Conservation (phyloP, 2,797 vertebrate genomes). For the Oreortyx pictus region DNA sequence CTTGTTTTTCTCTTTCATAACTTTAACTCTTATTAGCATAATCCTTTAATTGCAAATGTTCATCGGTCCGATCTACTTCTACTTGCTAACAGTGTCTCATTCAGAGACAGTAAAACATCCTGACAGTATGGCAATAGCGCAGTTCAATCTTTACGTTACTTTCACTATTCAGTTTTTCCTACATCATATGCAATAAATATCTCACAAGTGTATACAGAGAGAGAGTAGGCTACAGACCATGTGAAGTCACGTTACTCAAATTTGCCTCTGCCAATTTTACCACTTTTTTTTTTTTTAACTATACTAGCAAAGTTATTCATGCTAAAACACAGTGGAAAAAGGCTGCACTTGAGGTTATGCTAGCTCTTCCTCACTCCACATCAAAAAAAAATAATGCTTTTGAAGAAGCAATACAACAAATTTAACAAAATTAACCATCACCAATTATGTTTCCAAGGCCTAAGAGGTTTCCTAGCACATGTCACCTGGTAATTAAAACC, state of each 20-base stretch:
- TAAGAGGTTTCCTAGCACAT: neutral
- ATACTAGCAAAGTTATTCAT: neutral
- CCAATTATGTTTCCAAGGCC: neutral
- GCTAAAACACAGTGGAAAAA: neutral
- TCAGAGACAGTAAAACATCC: neutral
- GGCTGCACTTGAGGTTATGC: neutral
- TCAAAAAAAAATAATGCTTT: too few relatives aligned
- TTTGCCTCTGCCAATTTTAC: neutral
- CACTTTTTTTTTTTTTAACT: neutral
- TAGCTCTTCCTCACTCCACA: neutral
- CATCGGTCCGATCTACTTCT: neutral
- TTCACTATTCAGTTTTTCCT: neutral
- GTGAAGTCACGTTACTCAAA: neutral
- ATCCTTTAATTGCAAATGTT: neutral
- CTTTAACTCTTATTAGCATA: neutral
- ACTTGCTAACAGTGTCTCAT: neutral
- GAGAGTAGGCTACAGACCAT: neutral
- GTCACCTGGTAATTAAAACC: neutral
- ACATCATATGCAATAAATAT: neutral
- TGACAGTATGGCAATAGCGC: neutral
- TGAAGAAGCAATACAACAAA: neutral
- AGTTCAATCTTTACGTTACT: neutral
- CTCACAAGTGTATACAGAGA: neutral
- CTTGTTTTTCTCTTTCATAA: neutral
- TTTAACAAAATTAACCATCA: neutral